phyloP scores from a whole-genome alignment of 2,888 invertebrate genomes.

The Eupithecia pulchellata region DNA sequence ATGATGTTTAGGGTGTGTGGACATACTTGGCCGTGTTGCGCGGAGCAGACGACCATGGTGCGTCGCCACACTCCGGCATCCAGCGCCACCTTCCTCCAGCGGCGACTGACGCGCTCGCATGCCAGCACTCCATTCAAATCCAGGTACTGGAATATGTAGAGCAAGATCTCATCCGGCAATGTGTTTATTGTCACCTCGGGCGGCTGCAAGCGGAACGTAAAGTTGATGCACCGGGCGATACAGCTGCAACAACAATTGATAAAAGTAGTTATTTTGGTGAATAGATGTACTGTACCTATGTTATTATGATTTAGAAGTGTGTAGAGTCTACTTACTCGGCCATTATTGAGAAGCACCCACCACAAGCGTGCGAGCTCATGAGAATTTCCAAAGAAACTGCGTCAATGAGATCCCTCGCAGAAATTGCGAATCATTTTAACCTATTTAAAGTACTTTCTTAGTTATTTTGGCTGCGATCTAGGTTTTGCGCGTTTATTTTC shows the following conservation, averaged over 20 bases:
- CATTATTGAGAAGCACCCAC: constrained; percentile 34
- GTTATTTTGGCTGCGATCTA: constrained; percentile 57
- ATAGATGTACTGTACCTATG: not conserved
- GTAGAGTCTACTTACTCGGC: constrained; percentile 39
- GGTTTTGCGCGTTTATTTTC: constrained; percentile 47
- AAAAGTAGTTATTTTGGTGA: not conserved
- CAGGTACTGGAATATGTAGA: constrained; percentile 71
- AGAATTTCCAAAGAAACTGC: constrained; percentile 37
- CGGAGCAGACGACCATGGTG: constrained; percentile 68
- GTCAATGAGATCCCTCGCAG: constrained; percentile 42
- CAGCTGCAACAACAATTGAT: not conserved
- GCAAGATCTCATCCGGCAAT: constrained; percentile 74
- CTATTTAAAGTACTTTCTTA: constrained; percentile 41
- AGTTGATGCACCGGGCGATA: constrained; percentile 40
- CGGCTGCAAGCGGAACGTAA: constrained; percentile 39
- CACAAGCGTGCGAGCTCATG: constrained; percentile 20
- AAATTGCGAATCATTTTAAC: constrained; percentile 60
- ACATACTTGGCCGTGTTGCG: constrained; percentile 69
- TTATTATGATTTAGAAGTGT: not conserved
- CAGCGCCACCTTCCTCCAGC: constrained; percentile 68
- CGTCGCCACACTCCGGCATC: constrained; percentile 69
- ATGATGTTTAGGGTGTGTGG: constrained; percentile 65
- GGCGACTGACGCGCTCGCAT: constrained; percentile 69
- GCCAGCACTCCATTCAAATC: constrained; percentile 64
- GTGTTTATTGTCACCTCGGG: constrained; percentile 52